phyloP scores from a whole-genome alignment of 2,888 invertebrate genomes.

The Adineta ricciae region DNA sequence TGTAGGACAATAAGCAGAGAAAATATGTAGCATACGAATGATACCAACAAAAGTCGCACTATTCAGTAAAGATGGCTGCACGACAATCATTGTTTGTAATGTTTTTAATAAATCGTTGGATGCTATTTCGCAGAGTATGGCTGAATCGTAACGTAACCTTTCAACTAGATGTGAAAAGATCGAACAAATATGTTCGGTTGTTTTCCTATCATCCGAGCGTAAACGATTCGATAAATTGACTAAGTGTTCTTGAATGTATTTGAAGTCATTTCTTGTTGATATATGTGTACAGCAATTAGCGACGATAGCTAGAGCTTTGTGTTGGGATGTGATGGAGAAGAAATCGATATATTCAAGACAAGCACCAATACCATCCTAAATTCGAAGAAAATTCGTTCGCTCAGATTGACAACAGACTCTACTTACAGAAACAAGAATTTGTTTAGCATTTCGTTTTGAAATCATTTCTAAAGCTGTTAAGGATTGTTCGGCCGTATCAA shows the following conservation, averaged over 20 bases:
- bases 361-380: constrained; percentile 80
- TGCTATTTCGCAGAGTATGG: constrained; percentile 81
- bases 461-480: constrained; percentile 92
- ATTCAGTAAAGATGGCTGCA: constrained; percentile 25
- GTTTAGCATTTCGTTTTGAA: constrained; percentile 86
- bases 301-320: constrained; percentile 85
- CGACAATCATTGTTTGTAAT: constrained; percentile 70
- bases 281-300: constrained; percentile 94
- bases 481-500: constrained; percentile 98
- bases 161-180: constrained; percentile 92
- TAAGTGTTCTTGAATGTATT: constrained; percentile 76
- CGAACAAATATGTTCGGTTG: constrained; percentile 91
- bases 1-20: constrained; percentile 88
- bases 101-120: constrained; percentile 76
- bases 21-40: constrained; percentile 81
- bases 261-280: constrained; percentile 76
- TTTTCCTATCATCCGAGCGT: constrained; percentile 79
- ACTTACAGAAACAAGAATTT: constrained; percentile 59
- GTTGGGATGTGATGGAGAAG: constrained; percentile 93
- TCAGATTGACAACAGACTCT: too few species aligned
- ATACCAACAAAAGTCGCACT: constrained; percentile 27
- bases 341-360: constrained; percentile 93
- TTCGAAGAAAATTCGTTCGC: too few species aligned
- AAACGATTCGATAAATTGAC: constrained; percentile 66
- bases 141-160: constrained; percentile 82